Evolutionary conservation across 2,797 vertebrate species (phyloP), one percentile per base, ranked within the genome.

Genomic region (Danio kyathit): DNA sequence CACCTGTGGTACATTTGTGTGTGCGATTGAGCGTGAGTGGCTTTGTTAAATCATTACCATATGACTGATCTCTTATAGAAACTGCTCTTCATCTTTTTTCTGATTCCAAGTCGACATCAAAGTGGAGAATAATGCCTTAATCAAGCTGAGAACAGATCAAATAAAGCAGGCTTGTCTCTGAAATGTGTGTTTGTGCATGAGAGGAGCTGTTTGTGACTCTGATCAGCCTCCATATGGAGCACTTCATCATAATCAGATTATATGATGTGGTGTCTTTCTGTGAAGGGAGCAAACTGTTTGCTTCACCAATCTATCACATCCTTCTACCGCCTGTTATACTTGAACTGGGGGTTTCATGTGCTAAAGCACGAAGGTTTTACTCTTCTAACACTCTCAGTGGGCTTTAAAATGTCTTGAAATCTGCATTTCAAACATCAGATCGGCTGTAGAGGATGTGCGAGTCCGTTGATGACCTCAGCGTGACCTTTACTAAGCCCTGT

Each of bases 241-340:
- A 81, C 79, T 88, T 91, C 82, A 86, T 86, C 85, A 84, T 60
- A 86, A 85, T 87, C 78, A 84, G 75, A 85, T 88, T 80, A 89
- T 54, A 52, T 83, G 78, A 79, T 71, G 64, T 83, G 79, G 56
- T 83, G 84, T 86, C 60, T 85, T 69, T 70, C 80, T 87, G 64
- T 83, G 79, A 77, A 49, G 83, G 64, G 10, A 48, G 40, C 40
- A 11, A 41, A 57, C 14, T 80, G 75, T 54, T 44, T 79, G 41
- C 66, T 51, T 79, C 46, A 69, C n/a, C 43, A 14, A 17, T 70
- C 16, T 49, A 11, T 71, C 54, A 51, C 16, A 9, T 19, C 14
- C 29, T 60, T 61, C 12, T 29, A 41, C 21, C 13, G 40, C 9
- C 14, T 66, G 75, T 49, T 13, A 40, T 7, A 38, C 14, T 66